Evolutionary conservation across 2,888 invertebrate genomes (phyloP).

Genomic region (Zhengitettix transpicula): DNA sequence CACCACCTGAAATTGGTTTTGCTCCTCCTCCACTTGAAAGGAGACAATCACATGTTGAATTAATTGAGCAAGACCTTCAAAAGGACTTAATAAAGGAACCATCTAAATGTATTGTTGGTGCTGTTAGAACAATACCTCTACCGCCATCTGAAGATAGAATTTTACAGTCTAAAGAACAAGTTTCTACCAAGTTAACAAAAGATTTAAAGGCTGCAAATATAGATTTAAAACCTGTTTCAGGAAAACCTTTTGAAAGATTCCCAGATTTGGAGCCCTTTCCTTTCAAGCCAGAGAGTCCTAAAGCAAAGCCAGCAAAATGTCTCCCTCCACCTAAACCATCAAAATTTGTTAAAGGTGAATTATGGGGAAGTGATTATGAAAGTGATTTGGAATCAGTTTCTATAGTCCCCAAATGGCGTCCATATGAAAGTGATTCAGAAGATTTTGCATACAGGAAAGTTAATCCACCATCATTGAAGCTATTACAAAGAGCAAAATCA

Average conservation of each 20-base stretch:
- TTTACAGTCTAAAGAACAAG: slow-evolving; percentile 24
- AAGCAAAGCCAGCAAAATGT: slow-evolving; percentile 22
- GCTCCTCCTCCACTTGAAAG: slow-evolving; percentile 31
- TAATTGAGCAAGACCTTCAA: slow-evolving; percentile 30
- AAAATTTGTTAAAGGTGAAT: slow-evolving; percentile 36
- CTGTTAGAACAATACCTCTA: slow-evolving; percentile 36
- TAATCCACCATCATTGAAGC: slow-evolving; percentile 27
- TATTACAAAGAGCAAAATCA: slow-evolving; percentile 31
- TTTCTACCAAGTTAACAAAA: slow-evolving; percentile 18
- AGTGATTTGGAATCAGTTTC: slow-evolving; percentile 38
- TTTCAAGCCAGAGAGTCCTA: slow-evolving; percentile 27
- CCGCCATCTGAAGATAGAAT: slow-evolving; percentile 19
- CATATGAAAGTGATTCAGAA: slow-evolving; percentile 45
- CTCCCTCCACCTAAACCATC: slow-evolving; percentile 39
- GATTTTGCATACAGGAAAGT: slow-evolving; percentile 39
- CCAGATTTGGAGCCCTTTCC: slow-evolving; percentile 33
- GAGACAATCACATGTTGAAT: slow-evolving; percentile 37
- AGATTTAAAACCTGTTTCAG: slow-evolving; percentile 15
- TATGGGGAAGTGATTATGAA: slow-evolving; percentile 49
- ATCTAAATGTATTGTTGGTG: slow-evolving; percentile 33
- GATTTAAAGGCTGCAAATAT: slow-evolving; percentile 6
- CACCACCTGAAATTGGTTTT: slow-evolving; percentile 49
- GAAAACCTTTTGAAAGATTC: slow-evolving; percentile 26
- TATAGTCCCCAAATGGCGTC: slow-evolving; percentile 36
- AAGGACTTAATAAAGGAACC: slow-evolving; percentile 36